Conservation (phyloP, 2,113 vertebrate genomes). For the Sialia sialis region DNA sequence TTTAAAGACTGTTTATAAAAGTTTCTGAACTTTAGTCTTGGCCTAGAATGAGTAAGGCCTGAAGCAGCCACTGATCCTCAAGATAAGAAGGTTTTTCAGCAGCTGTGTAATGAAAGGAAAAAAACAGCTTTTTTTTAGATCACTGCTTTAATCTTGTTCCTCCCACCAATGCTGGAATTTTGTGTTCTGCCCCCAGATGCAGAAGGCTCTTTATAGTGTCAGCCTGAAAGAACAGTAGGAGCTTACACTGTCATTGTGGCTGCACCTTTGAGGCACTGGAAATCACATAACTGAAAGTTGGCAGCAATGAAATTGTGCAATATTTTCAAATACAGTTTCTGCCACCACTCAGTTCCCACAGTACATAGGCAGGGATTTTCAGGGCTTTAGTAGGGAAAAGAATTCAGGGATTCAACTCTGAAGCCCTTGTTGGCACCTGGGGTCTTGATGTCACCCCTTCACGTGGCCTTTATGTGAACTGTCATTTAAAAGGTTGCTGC, state of each 20-base stretch:
- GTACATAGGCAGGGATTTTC: not conserved
- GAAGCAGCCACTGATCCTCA: not conserved
- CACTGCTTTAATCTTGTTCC: constrained; percentile 10
- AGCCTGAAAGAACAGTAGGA: not conserved
- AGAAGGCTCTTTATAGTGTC: not conserved
- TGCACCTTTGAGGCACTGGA: not conserved
- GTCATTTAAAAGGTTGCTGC: not conserved
- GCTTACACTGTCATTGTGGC: accelerated
- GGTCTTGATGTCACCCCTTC: not conserved
- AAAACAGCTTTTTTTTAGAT: not conserved
- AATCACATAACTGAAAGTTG: not conserved
- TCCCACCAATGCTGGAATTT: not conserved
- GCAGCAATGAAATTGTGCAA: not conserved
- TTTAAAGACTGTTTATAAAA: not conserved
- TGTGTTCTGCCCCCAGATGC: not conserved
- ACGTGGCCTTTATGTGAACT: not conserved
- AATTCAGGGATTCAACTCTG: not conserved
- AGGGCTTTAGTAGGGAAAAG: not conserved
- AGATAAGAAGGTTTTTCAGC: not conserved
- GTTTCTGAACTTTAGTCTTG: not conserved
- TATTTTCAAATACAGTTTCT: not conserved
- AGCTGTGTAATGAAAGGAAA: not conserved
- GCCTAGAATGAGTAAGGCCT: not conserved
- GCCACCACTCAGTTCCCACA: not conserved
- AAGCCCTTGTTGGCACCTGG: not conserved